phyloP scores from a whole-genome alignment of 2,113 vertebrate genomes.

The Halichoerus grypus region DNA sequence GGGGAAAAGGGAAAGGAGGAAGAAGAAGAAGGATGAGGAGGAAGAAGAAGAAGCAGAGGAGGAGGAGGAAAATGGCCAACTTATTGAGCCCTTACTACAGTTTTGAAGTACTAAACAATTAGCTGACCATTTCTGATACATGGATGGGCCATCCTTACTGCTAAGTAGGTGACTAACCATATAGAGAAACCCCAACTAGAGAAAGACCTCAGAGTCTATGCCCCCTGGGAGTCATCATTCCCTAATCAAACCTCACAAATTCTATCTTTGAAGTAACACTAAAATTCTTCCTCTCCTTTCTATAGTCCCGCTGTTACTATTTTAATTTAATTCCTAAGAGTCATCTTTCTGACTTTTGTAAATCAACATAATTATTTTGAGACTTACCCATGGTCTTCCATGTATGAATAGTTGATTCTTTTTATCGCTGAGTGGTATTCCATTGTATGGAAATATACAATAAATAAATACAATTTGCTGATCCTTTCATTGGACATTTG shows the following conservation, averaged over 20 bases:
- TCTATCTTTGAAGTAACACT: not conserved
- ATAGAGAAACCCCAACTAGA: not conserved
- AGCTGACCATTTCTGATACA: not conserved
- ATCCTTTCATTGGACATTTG: not conserved
- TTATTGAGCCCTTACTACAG: not conserved
- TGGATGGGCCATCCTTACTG: not conserved
- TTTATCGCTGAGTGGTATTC: not conserved
- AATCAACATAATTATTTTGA: conserved; percentile 6
- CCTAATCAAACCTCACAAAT: not conserved
- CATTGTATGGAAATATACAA: not conserved
- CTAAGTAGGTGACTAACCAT: not conserved
- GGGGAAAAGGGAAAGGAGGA: not conserved
- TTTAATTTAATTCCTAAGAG: not conserved
- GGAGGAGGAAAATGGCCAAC: not conserved
- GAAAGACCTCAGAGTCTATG: not conserved
- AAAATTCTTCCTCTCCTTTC: not conserved
- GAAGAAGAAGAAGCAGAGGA: rapidly evolving
- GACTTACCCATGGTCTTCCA: not conserved
- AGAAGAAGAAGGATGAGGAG: no score
- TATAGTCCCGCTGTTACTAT: not conserved
- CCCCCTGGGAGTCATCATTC: not conserved
- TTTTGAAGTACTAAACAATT: not conserved
- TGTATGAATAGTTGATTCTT: not conserved
- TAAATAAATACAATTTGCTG: not conserved
- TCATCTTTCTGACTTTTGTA: not conserved